Evolutionary conservation across 2,888 invertebrate genomes (phyloP), one percentile per base, ranked within the genome.

Genomic region (Nymphalis polychloros): DNA sequence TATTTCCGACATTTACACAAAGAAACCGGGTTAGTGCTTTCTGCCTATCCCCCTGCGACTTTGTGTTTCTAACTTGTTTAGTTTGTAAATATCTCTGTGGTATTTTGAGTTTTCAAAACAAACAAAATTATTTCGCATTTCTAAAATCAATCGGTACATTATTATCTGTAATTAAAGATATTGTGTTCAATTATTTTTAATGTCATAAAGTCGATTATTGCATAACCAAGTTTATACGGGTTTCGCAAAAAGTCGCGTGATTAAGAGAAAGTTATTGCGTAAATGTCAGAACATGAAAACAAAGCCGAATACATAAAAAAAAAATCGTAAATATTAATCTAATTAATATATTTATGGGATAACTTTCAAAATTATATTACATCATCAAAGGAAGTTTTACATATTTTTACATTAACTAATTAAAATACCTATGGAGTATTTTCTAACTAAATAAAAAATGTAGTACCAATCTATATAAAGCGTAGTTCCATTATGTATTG

Each of bases 201-300:
- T 49, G n/a, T 49, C 49, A 49, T 49, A n/a, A 55, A 55, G 52
- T 48, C 35, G 16, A 55, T 19, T 53, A 48, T 63, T 41, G 55
- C 53, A 59, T 65, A 68, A 70, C 17, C 31, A 67, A n/a, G 27
- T 48, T n/a, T 35, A 57, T 50, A 53, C 64, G 59, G 19, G 68
- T 67, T 70, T 70, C 62, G 68, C 46, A 62, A 70, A 70, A 67
- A 68, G 13, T 48, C 41, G 35, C 50, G 48, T 47, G 64, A 64
- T 62, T 47, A 70, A 67, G 64, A 67, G 70, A 70, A 70, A 70
- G 70, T 57, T 64, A 35, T 64, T 70, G 59, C 68, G 60, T 60
- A 64, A 70, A 59, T 35, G 48, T 48, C 57, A 23, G 23, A 50
- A 35, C 46, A 50, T 50, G 41, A 23, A 27, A 8, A 60, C 46